These are phyloP conservation scores for Chrysomallon squamiferum DNA, from an alignment of 1,140 invertebrate species.

Conservation along the genomic window DNA sequence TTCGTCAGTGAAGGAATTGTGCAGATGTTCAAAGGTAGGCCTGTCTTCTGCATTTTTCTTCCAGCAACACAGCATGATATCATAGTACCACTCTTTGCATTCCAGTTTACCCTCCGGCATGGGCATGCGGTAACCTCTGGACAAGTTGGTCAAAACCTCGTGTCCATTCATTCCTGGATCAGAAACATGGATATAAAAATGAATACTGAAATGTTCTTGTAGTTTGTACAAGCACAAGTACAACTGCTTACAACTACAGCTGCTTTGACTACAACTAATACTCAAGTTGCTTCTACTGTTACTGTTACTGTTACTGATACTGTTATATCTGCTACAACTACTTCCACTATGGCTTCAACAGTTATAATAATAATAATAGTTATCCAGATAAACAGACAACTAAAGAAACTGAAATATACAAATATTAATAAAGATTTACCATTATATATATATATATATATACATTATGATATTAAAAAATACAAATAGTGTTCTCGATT, in stretches of 20 bases:
- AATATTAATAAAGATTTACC: background rate
- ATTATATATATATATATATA: too few species aligned
- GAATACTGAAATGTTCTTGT: background rate
- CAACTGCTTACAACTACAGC: background rate
- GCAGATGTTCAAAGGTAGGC: slow-evolving; percentile 98
- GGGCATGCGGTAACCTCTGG: slow-evolving; percentile 94
- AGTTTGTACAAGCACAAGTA: too few species aligned
- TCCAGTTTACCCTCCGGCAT: slow-evolving; percentile 68
- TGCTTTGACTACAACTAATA: background rate
- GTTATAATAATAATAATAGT: background rate
- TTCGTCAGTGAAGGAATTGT: slow-evolving; percentile 96
- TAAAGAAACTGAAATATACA: background rate
- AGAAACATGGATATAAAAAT: background rate
- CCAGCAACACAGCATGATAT: slow-evolving; percentile 66
- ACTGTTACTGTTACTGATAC: too few species aligned
- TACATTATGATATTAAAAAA: too few species aligned
- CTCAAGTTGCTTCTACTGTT: too few species aligned
- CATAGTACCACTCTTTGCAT: slow-evolving; percentile 87
- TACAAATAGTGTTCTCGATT: background rate
- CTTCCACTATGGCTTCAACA: too few species aligned
- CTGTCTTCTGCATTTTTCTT: slow-evolving; percentile 82
- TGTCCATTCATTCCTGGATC: slow-evolving; percentile 65
- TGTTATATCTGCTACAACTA: too few species aligned
- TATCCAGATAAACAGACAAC: too few species aligned
- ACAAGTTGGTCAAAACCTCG: slow-evolving; percentile 95